Conservation (phyloP, 2,888 invertebrate species). For the Cynaeus angustus region DNA sequence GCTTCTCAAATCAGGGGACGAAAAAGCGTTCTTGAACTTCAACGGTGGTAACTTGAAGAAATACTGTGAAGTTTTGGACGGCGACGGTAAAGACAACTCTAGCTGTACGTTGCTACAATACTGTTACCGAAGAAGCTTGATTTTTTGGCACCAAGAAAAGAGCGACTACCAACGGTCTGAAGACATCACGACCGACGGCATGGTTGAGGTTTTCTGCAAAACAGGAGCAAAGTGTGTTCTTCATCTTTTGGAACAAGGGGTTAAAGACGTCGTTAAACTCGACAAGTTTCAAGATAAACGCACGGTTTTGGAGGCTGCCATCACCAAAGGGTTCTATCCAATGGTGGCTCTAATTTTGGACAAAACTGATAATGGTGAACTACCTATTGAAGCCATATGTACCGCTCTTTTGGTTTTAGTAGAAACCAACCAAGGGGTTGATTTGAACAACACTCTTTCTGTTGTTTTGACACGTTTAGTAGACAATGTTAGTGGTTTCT, state of each 20-base stretch:
- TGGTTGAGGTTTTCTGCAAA: constrained; percentile 55
- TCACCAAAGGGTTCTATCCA: constrained; percentile 57
- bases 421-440: constrained; percentile 15
- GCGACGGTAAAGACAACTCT: constrained; percentile 47
- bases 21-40: constrained; percentile 55
- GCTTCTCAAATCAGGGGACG: constrained; percentile 57
- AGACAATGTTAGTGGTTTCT: no score
- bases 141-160: constrained; percentile 52
- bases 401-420: constrained; percentile 48
- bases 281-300: constrained; percentile 48
- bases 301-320: constrained; percentile 55
- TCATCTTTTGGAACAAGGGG: constrained; percentile 57
- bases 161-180: constrained; percentile 31
- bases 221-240: constrained; percentile 56
- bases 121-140: constrained; percentile 58
- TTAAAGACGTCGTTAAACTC: constrained; percentile 51
- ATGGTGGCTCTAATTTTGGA: constrained; percentile 56
- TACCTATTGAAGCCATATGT: constrained; percentile 31
- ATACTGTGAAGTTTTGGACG: constrained; percentile 53
- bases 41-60: constrained; percentile 53
- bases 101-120: constrained; percentile 58
- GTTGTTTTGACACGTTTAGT: constrained; percentile 1
- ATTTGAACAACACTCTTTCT: constrained; percentile 36
- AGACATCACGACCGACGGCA: constrained; percentile 53
- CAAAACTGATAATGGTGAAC: constrained; percentile 25